Percentiles rank a stretch among this genome's conserved stretches.
phyloP scores from a whole-genome alignment of 2,888 invertebrate species.

The Plagiodera versicolora region DNA sequence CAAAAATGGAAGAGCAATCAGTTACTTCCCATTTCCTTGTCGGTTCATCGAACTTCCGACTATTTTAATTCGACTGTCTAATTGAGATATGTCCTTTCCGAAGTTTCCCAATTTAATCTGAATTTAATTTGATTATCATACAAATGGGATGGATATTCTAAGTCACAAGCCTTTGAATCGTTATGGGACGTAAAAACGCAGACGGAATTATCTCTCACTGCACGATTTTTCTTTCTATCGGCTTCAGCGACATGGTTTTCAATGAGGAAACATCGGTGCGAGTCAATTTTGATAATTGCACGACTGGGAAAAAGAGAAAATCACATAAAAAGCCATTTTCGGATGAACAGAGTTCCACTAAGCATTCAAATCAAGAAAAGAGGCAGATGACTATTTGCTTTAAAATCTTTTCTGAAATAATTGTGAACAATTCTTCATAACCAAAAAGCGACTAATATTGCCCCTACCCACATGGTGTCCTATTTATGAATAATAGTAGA shows the following conservation, averaged over 20 bases:
- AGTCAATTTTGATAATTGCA: neutral
- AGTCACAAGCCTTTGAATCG: constrained; percentile 11
- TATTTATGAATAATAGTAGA: no score
- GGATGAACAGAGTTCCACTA: neutral
- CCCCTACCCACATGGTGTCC: no score
- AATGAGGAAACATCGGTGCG: neutral
- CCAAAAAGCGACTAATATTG: no score
- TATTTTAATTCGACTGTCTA: constrained; percentile 35
- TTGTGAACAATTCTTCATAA: no score
- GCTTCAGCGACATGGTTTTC: neutral
- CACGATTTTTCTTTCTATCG: neutral
- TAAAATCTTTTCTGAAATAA: no score
- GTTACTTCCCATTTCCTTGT: constrained; percentile 32
- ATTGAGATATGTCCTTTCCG: constrained; percentile 33
- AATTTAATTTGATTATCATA: constrained; percentile 29
- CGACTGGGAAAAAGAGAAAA: neutral
- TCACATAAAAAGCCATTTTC: neutral
- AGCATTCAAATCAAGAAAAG: no score
- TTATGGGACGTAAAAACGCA: constrained; percentile 4
- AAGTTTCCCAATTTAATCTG: constrained; percentile 30
- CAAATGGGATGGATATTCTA: constrained; percentile 27
- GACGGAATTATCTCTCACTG: neutral
- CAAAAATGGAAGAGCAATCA: constrained; percentile 26
- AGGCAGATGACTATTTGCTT: no score
- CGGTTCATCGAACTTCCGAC: constrained; percentile 21